Conservation (phyloP, 2,888 invertebrate species). For the Mayetiola destructor region DNA sequence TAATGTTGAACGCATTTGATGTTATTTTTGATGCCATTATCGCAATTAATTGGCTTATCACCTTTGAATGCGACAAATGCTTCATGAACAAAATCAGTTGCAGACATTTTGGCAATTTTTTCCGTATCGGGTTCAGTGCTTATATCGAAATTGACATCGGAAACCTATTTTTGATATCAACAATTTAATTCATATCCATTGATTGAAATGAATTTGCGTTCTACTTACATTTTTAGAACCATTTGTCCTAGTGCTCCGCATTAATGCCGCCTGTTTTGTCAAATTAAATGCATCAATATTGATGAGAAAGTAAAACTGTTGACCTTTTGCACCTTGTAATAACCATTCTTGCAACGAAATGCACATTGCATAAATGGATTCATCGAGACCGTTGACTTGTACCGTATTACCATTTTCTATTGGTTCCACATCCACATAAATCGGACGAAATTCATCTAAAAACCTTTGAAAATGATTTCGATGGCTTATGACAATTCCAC, state of each 20-base stretch:
- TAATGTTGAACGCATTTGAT: not conserved
- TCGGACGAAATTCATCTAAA: not conserved
- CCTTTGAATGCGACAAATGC: not conserved
- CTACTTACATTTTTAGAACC: not conserved
- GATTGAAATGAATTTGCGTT: too few relatives aligned
- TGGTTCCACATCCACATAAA: too few relatives aligned
- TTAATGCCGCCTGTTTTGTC: not conserved
- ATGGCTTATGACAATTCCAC: not conserved
- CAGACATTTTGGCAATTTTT: not conserved
- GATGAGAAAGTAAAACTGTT: slow-evolving; percentile 4
- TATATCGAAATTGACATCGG: not conserved
- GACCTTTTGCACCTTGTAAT: not conserved
- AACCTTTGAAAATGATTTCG: not conserved
- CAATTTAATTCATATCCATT: not conserved
- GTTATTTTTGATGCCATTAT: not conserved
- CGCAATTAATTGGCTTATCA: not conserved
- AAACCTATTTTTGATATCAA: not conserved
- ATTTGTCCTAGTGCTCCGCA: not conserved
- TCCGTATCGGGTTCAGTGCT: not conserved
- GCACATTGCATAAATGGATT: not conserved
- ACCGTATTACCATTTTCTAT: not conserved
- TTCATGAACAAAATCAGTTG: not conserved
- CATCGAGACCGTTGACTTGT: not conserved
- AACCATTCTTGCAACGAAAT: not conserved
- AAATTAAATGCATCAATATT: slow-evolving; percentile 1